phyloP scores from a whole-genome alignment of 2,888 invertebrate species.

The Polyommatus icarus region DNA sequence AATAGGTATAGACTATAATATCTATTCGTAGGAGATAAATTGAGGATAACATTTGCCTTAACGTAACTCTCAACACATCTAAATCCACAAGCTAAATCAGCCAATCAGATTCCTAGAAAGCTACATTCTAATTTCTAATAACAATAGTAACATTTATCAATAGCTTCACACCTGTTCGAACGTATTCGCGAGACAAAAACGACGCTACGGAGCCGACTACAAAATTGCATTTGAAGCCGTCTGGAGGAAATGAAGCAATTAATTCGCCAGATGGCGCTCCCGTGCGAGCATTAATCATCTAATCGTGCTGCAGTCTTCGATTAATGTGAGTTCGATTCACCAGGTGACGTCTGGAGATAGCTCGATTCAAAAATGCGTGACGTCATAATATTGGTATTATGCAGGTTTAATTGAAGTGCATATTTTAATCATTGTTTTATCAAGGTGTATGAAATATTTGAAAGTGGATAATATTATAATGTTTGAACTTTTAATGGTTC shows the following conservation, averaged over 20 bases:
- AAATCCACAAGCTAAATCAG: background rate
- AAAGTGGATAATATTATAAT: too few species aligned
- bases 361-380: constrained; percentile 28
- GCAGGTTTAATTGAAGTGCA: background rate
- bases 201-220: constrained; percentile 70
- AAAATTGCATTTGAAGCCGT: constrained; percentile 77
- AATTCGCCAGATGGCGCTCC: constrained; percentile 79
- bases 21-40: background rate
- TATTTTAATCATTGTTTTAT: background rate
- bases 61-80: background rate
- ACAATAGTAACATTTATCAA: constrained; percentile 38
- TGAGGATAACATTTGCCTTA: background rate
- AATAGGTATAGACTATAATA: too few species aligned
- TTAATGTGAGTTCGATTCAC: constrained; percentile 65
- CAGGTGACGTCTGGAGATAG: constrained; percentile 42
- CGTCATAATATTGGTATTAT: constrained; percentile 7
- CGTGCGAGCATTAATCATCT: constrained; percentile 79
- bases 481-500: too few species aligned
- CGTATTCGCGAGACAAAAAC: constrained; percentile 51
- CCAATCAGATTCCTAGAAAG: constrained; percentile 2
- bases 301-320: constrained; percentile 81
- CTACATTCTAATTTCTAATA: constrained; percentile 42
- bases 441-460: background rate
- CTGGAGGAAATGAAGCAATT: constrained; percentile 80
- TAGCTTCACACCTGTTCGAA: constrained; percentile 62